Evolutionary conservation across 2,888 invertebrate genomes (phyloP).

Genomic region (Papilio gigon): DNA sequence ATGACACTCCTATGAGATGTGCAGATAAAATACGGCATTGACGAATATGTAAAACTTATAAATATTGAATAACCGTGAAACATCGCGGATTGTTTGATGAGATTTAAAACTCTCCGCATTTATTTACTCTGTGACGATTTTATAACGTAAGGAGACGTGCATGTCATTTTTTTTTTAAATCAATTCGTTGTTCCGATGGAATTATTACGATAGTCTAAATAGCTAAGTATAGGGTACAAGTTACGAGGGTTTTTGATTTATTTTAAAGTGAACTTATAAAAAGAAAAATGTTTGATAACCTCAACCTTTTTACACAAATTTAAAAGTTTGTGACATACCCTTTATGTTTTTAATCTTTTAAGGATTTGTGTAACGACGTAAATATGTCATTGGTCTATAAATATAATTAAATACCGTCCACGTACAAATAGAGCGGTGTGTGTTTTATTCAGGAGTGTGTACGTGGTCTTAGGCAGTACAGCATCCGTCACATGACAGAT

Average conservation of each 20-base stretch:
- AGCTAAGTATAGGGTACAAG: too few species aligned
- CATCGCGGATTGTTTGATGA: constrained; percentile 27
- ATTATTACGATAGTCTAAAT: too few species aligned
- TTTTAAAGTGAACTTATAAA: too few species aligned
- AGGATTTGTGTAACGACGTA: neutral
- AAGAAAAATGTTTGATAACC: too few species aligned
- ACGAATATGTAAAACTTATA: constrained; percentile 23
- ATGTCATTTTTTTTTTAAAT: neutral
- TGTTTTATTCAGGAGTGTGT: constrained; percentile 21
- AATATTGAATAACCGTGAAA: constrained; percentile 29
- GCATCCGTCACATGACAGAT: constrained; percentile 37
- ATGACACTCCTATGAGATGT: neutral
- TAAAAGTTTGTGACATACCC: neutral
- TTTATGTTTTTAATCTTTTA: too few species aligned
- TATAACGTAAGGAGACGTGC: constrained; percentile 8
- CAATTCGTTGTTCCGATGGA: too few species aligned
- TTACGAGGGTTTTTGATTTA: too few species aligned
- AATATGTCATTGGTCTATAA: constrained; percentile 15
- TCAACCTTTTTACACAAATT: neutral
- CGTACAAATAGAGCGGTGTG: constrained; percentile 11
- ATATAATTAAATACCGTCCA: neutral
- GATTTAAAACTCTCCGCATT: constrained; percentile 30
- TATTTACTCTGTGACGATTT: constrained; percentile 26
- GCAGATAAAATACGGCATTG: constrained; percentile 29
- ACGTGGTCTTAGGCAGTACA: constrained; percentile 20